Evolutionary conservation across 2,113 vertebrate species (phyloP), one percentile per base, ranked within the genome.

Genomic region (Abramis brama): DNA sequence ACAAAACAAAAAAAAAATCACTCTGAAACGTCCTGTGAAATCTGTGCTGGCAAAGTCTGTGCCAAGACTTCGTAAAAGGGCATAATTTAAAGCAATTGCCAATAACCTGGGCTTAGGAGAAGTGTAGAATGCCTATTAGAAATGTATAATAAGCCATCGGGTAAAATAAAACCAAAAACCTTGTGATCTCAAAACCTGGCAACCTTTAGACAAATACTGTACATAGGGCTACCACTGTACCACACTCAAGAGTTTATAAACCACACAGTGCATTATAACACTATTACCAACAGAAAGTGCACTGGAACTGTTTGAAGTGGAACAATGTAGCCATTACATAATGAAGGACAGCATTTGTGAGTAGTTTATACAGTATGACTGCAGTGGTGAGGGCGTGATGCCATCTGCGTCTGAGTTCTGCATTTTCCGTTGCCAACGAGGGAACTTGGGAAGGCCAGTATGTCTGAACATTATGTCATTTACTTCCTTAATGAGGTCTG

Each of bases 401-500:
- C 71, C 50, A 80, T 64, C n/a, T 80, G 78, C 78, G 39, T 80
- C 25, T 60, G 4, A 80, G 59, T 27, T 62, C 57, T 25, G 71
- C 13, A 17, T 73, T 86, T 62, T 57, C 71, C 33, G 21, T 79
- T 88, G 83, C 83, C 76, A 86, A 43, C 39, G 45, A 59, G 21
- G 33, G 43, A 43, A 43, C 43, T 43, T 43, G 43, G 43, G 30
- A 68, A 36, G 47, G 5, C 59, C 45, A 83, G 57, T 30, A 50
- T 10, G 36, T 64, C 55, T 33, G 64, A 78, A 84, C 62, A 84
- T 84, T 86, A 88, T 81, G 76, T 81, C 52, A 74, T 86, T 86
- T 75, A 59, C 73, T 57, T 79, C 75, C 80, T 75, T 83, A 79
- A 88, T 85, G 57, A 75, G 27, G 81, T 86, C 81, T 84, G 57